Base-by-base conservation (phyloP, 2,113 vertebrate species). In the Seriola aureovittata region DNA sequence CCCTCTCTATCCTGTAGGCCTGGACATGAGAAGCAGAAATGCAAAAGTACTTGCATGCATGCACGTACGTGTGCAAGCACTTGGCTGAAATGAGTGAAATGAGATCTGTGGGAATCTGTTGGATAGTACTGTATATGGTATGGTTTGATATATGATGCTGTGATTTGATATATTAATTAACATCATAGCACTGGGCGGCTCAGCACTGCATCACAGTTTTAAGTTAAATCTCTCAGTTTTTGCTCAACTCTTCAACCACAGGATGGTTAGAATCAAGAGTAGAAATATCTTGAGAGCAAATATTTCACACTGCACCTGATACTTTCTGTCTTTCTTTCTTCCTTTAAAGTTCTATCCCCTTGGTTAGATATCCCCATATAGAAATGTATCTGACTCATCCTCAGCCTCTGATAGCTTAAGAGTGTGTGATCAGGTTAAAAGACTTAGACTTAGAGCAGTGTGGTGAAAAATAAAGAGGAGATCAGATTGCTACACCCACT, bases 391-490 rank as follows among this genome's bases (percentile, higher is more conserved):
- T 38, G 2, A 81, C 17, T 14, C 11, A 65, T 80, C 63, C 60
- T 71, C 32, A 32, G 19, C 58, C 55, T 80, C 68, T 68, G 58
- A 23, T 14, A 34, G 72, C 10, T 36, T 44, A 8, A 13, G 67
- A 74, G 48, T 46, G 62, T 79, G 50, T 60, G 72, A 85, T 73
- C 62, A 59, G n/a, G 82, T 75, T 83, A 80, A 85, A 57, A 40
- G 83, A 48, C 59, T 78, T 58, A n/a, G 82, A 80, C 82, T 64
- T 32, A 29, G 21, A 62, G 59, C 82, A 25, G 42, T 8, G 71
- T 32, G 69, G 58, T 19, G 2, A 55, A 78, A 74, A 69, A 78
- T 70, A 69, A 69, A 79, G 54, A 44, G 23, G 40, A 80, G 77
- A 72, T 82, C 64, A 83, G 46, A 74, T 23, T 62, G 73, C 70